Conservation (phyloP, 2,797 vertebrate species). For the Enteromius fasciolatus region DNA sequence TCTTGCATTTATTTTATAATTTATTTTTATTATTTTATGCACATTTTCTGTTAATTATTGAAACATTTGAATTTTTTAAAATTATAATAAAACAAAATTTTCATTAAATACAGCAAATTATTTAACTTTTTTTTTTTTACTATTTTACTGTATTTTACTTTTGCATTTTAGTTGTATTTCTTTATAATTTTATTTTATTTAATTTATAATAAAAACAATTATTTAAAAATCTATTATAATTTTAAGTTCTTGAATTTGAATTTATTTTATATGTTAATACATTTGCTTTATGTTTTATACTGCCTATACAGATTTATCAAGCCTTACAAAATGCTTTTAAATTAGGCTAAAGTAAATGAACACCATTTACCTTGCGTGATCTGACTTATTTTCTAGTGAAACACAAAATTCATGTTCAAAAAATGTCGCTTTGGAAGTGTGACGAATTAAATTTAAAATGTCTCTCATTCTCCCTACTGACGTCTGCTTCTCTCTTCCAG, state of each 20-base stretch:
- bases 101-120: no score
- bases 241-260: neutral
- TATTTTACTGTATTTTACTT: no score
- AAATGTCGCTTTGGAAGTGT: neutral
- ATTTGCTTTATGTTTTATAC: neutral
- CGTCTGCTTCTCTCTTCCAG: conserved; percentile 61
- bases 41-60: no score
- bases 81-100: no score
- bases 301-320: neutral
- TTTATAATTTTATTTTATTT: neutral
- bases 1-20: no score
- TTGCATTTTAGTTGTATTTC: neutral
- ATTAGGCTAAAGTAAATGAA: neutral
- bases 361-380: neutral
- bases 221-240: neutral
- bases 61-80: no score
- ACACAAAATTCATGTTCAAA: no score
- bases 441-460: neutral
- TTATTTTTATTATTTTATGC: no score
- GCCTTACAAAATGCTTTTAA: neutral
- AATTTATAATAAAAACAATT: neutral
- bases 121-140: no score
- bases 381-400: neutral
- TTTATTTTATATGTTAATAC: neutral
- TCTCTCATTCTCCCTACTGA: conserved; percentile 25